Percentiles rank a stretch among this genome's conserved stretches.
Conservation (phyloP, 2,113 vertebrate species). For the Hippopotamus amphibius region DNA sequence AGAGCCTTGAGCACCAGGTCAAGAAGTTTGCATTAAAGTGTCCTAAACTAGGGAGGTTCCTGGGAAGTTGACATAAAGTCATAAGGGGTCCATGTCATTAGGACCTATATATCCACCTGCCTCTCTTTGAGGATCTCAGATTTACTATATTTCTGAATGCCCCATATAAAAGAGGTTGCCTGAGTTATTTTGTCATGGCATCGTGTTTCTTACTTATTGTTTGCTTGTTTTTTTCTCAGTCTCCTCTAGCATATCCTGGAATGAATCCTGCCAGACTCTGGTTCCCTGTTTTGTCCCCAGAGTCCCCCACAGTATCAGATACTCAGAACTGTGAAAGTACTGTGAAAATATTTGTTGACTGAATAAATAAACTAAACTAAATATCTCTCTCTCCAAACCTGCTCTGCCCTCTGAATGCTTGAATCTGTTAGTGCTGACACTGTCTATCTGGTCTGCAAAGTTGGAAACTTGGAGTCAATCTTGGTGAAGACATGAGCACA, state of each 20-base stretch:
- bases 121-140: not conserved
- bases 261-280: not conserved
- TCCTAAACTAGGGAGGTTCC: not conserved
- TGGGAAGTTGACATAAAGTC: not conserved
- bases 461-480: not conserved
- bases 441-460: not conserved
- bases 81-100: not conserved
- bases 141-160: not conserved
- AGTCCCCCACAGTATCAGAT: not conserved
- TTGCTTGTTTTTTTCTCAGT: not conserved
- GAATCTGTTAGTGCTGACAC: not conserved
- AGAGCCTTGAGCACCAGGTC: not conserved
- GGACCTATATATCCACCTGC: not conserved
- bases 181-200: not conserved
- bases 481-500: not conserved
- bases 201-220: not conserved
- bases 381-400: not conserved
- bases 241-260: not conserved
- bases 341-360: conserved; percentile 8
- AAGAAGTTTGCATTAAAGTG: not conserved
- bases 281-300: not conserved
- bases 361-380: conserved; percentile 12
- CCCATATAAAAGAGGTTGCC: not conserved
- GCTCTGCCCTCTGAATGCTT: not conserved
- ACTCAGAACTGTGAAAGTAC: not conserved